These are phyloP conservation scores for Hypotaenidia philippensis DNA, from an alignment of 2,797 vertebrate genomes.

Conservation along the genomic window DNA sequence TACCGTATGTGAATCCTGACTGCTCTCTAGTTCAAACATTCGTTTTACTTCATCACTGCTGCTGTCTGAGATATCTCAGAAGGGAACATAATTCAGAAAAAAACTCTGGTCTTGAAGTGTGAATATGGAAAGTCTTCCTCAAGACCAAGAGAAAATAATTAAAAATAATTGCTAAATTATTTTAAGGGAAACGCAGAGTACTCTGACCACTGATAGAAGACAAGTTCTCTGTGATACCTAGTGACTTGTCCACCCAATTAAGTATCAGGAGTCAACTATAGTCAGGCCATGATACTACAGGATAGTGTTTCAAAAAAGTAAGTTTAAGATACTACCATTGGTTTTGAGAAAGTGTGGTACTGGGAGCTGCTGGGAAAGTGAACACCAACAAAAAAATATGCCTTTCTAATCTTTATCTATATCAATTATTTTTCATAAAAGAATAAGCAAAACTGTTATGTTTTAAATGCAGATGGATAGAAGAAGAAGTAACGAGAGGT, in stretches of 20 bases:
- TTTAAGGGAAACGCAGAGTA: not conserved
- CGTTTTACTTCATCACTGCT: not conserved
- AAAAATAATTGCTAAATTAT: not conserved
- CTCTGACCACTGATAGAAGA: not conserved
- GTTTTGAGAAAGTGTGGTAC: not conserved
- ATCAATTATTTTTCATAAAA: not conserved
- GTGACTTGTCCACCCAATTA: not conserved
- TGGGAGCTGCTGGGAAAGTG: not conserved
- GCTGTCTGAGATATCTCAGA: not conserved
- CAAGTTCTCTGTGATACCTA: not conserved
- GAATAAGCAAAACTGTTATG: not conserved
- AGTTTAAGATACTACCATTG: not conserved
- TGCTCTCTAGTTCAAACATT: not conserved
- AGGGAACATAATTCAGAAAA: not conserved
- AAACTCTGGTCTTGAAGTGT: not conserved
- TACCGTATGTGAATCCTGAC: not conserved
- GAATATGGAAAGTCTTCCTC: not conserved
- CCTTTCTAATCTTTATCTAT: not conserved
- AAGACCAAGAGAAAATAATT: not conserved
- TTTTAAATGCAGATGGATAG: constrained; percentile 89
- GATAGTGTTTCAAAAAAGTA: too few species aligned
- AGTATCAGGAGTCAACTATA: not conserved
- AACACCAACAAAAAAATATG: not conserved
- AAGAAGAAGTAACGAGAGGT: constrained; percentile 83
- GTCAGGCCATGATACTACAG: not conserved